These are phyloP conservation scores for Ophioderma brevispina DNA, from an alignment of 35 echinoderm and acorn worm genomes.

Conservation along the genomic window DNA sequence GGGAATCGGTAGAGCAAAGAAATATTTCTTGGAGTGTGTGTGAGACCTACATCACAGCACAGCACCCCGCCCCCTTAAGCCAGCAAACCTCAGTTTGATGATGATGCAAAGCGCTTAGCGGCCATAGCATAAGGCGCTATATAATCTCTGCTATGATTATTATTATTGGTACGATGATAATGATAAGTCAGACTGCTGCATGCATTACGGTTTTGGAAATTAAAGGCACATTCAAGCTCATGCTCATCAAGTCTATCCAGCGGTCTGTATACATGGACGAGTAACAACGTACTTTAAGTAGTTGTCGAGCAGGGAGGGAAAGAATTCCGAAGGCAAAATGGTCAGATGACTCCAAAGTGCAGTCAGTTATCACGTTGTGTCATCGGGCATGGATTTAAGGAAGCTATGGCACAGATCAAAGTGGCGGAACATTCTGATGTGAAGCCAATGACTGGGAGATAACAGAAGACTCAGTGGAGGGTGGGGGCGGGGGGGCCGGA, in stretches of 20 bases:
- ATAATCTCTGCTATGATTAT: too few relatives aligned
- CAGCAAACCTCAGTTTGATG: neutral
- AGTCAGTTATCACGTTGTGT: neutral
- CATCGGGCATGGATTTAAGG: neutral
- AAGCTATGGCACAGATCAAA: neutral
- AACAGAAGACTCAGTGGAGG: neutral
- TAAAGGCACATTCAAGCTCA: neutral
- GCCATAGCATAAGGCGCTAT: too few relatives aligned
- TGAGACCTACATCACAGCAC: neutral
- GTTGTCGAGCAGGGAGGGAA: neutral
- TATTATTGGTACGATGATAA: too few relatives aligned
- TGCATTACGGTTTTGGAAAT: neutral
- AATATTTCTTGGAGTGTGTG: neutral
- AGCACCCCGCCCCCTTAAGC: neutral
- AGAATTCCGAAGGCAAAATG: neutral
- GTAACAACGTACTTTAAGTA: neutral
- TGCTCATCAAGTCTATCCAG: neutral
- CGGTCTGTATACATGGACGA: neutral
- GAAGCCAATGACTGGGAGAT: neutral
- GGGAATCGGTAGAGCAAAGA: too few relatives aligned
- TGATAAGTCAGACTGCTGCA: neutral
- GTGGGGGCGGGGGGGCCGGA: too few relatives aligned
- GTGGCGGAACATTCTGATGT: neutral
- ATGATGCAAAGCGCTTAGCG: too few relatives aligned
- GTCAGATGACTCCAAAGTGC: neutral